Evolutionary conservation across 2,113 vertebrate species (phyloP).

Genomic region (Sylvietta virens): DNA sequence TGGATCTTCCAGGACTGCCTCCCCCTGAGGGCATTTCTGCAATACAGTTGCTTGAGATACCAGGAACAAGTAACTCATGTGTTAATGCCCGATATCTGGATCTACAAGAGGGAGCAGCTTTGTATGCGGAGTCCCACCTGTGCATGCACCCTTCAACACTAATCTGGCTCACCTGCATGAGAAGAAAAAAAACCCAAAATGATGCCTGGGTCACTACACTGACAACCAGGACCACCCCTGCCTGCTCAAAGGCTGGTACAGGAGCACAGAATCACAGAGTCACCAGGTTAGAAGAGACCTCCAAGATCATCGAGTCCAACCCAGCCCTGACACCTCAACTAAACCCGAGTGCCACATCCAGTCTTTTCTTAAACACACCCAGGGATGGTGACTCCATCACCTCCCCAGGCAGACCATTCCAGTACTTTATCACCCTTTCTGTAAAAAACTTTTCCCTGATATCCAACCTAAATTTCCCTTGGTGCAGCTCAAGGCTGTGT

Average conservation of each 20-base stretch:
- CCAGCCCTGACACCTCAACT: too few species aligned
- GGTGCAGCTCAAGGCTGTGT: neutral
- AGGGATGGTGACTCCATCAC: neutral
- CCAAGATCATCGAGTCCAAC: neutral
- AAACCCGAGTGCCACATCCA: neutral
- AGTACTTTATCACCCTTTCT: neutral
- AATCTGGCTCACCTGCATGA: neutral
- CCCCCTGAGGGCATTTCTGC: neutral
- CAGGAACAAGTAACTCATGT: neutral
- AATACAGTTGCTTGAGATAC: neutral
- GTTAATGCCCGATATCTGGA: rapidly evolving
- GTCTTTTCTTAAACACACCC: neutral
- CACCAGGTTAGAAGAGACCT: neutral
- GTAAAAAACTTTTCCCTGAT: neutral
- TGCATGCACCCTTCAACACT: neutral
- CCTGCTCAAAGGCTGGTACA: neutral
- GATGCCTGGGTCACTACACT: neutral
- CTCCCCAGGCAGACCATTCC: neutral
- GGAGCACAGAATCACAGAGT: neutral
- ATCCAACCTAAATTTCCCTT: neutral
- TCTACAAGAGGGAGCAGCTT: neutral
- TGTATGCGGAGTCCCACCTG: neutral
- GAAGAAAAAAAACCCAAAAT: rapidly evolving
- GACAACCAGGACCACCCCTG: neutral
- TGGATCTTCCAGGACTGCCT: neutral